Percentiles rank a stretch among this genome's conserved stretches.
Evolutionary conservation across 2,113 vertebrate species (phyloP).

Genomic region (Seriola quinqueradiata): DNA sequence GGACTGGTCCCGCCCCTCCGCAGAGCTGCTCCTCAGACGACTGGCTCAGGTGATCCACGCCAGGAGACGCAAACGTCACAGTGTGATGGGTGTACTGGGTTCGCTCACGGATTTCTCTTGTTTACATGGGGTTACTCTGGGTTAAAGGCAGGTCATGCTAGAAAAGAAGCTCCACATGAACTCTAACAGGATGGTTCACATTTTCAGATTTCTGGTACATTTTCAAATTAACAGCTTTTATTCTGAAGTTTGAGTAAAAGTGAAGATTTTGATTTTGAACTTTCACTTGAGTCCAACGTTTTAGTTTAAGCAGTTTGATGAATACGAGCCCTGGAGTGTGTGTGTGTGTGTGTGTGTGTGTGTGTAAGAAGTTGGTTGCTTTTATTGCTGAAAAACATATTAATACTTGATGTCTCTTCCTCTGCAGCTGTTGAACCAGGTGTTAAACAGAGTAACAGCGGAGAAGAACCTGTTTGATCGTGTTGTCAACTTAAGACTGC

Average conservation of each 20-base stretch:
- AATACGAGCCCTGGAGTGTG: too few species aligned
- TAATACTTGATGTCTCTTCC: background rate
- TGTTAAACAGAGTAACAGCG: conserved; percentile 78
- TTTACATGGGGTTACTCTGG: too few species aligned
- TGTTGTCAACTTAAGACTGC: conserved; percentile 79
- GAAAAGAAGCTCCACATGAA: too few species aligned
- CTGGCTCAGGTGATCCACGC: conserved; percentile 90
- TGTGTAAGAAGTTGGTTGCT: background rate
- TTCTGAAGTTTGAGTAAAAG: too few species aligned
- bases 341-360: background rate
- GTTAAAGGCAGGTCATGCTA: too few species aligned
- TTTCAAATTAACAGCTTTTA: too few species aligned
- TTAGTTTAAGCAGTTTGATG: too few species aligned
- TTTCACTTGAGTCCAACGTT: too few species aligned
- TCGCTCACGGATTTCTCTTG: background rate
- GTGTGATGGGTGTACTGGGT: too few species aligned
- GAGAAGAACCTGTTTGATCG: conserved; percentile 82
- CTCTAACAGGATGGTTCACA: too few species aligned
- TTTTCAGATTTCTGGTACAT: too few species aligned
- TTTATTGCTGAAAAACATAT: background rate
- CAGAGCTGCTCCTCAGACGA: conserved; percentile 94
- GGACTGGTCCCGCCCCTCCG: conserved; percentile 92
- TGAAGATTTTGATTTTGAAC: too few species aligned
- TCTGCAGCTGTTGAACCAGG: conserved; percentile 78
- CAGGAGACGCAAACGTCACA: background rate